Percentiles rank a stretch among this genome's conserved stretches.
Conservation (phyloP, 2,888 invertebrate genomes). For the Sthenelais limicola region DNA sequence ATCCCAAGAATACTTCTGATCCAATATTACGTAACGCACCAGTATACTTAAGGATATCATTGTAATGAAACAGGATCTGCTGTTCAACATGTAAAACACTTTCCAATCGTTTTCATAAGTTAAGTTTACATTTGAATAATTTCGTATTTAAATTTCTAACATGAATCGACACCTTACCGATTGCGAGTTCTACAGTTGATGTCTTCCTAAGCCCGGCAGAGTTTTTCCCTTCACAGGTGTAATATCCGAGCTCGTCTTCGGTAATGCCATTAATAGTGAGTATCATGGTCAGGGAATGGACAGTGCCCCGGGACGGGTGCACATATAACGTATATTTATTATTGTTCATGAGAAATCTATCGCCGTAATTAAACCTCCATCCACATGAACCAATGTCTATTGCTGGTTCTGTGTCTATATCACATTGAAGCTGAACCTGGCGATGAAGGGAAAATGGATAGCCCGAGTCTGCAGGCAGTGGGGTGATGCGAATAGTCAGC, state of each 20-base stretch:
- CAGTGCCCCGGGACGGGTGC: conserved; percentile 33
- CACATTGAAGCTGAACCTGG: conserved; percentile 22
- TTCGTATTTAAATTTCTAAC: background rate
- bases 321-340: conserved; percentile 32
- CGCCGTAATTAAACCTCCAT: conserved; percentile 23
- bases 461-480: conserved; percentile 21
- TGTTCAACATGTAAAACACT: too few species aligned
- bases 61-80: too few species aligned
- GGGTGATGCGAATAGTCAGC: conserved; percentile 24
- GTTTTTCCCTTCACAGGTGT: conserved; percentile 40
- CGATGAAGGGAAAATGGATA: conserved; percentile 20
- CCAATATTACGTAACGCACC: too few species aligned
- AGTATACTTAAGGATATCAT: too few species aligned
- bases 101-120: too few species aligned
- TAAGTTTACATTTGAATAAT: too few species aligned
- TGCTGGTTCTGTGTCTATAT: conserved; percentile 21
- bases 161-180: background rate
- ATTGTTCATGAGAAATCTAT: conserved; percentile 11
- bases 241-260: conserved; percentile 25
- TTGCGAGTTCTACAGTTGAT: conserved; percentile 12
- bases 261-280: conserved; percentile 38
- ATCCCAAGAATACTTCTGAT: too few species aligned
- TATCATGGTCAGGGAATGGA: conserved; percentile 22
- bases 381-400: conserved; percentile 24
- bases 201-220: conserved; percentile 24